Conservation (phyloP, 2,888 invertebrate species). For the Cryptus viduatorius region DNA sequence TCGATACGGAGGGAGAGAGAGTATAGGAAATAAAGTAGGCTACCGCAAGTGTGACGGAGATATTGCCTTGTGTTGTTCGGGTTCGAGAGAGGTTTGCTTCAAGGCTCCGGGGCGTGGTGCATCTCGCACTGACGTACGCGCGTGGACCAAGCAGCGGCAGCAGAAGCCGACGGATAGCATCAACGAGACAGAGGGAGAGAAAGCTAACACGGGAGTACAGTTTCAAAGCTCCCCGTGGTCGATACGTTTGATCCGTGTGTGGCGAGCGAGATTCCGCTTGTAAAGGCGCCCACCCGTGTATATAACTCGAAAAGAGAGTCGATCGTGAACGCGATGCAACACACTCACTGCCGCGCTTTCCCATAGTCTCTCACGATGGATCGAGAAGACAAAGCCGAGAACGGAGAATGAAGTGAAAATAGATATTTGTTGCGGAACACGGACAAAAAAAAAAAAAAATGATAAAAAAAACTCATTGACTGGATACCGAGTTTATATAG, state of each 20-base stretch:
- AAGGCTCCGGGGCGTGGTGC: slow-evolving; percentile 26
- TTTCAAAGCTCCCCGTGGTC: slow-evolving; percentile 77
- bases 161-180: slow-evolving; percentile 10
- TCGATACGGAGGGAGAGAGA: not conserved
- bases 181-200: not conserved
- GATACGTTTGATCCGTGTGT: slow-evolving; percentile 79
- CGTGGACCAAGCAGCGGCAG: not conserved
- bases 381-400: slow-evolving; percentile 45
- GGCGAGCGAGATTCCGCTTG: slow-evolving; percentile 59
- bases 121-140: slow-evolving; percentile 47
- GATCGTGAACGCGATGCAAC: slow-evolving; percentile 39
- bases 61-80: slow-evolving; percentile 34
- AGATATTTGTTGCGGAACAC: slow-evolving; percentile 8
- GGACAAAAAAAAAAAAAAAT: slow-evolving; percentile 17
- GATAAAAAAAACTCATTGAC: slow-evolving; percentile 37
- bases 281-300: slow-evolving; percentile 68
- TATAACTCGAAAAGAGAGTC: slow-evolving; percentile 26
- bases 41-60: slow-evolving; percentile 21
- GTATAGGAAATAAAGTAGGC: not conserved
- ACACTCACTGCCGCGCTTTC: slow-evolving; percentile 31
- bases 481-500: slow-evolving; percentile 4
- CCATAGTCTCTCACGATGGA: slow-evolving; percentile 18
- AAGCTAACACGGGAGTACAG: slow-evolving; percentile 62
- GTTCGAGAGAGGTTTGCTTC: slow-evolving; percentile 13
- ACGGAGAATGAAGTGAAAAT: slow-evolving; percentile 6